Evolutionary conservation across 2,113 vertebrate genomes (phyloP).

Genomic region (Podarcis raffonei): DNA sequence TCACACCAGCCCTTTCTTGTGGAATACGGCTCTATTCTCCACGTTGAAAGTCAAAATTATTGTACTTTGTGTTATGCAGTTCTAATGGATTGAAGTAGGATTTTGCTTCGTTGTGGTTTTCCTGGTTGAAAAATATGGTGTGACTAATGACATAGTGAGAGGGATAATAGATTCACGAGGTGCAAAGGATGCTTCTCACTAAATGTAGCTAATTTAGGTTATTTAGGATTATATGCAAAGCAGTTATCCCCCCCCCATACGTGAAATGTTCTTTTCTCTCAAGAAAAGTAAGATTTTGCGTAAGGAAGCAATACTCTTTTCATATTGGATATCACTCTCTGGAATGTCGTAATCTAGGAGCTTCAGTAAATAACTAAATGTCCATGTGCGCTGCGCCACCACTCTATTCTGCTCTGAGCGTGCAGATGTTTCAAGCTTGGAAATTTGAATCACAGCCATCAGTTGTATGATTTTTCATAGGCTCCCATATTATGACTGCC

Average conservation of each 20-base stretch:
- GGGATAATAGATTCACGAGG: constrained; percentile 20
- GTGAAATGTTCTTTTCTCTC: neutral
- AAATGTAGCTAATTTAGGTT: neutral
- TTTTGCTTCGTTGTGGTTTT: constrained; percentile 28
- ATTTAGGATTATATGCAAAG: neutral
- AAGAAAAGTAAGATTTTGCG: neutral
- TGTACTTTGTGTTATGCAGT: constrained; percentile 42
- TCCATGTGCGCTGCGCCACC: no score
- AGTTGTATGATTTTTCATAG: neutral
- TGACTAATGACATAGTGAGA: neutral
- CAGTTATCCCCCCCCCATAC: neutral
- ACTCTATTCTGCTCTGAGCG: neutral
- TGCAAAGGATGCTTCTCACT: constrained; percentile 15
- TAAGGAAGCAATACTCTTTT: neutral
- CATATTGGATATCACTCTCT: neutral
- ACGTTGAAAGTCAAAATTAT: constrained; percentile 42
- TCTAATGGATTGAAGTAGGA: constrained; percentile 32
- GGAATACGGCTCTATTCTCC: neutral
- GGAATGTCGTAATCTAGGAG: neutral
- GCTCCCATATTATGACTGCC: neutral
- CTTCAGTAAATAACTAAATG: neutral
- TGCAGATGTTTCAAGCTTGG: neutral
- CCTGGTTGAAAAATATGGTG: constrained; percentile 21
- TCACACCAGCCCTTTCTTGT: neutral
- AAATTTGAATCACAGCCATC: neutral